Percentiles rank a stretch among this genome's conserved stretches.
These are phyloP conservation scores for Netelia inedita DNA, from an alignment of 2,888 invertebrate species.

Conservation along the genomic window DNA sequence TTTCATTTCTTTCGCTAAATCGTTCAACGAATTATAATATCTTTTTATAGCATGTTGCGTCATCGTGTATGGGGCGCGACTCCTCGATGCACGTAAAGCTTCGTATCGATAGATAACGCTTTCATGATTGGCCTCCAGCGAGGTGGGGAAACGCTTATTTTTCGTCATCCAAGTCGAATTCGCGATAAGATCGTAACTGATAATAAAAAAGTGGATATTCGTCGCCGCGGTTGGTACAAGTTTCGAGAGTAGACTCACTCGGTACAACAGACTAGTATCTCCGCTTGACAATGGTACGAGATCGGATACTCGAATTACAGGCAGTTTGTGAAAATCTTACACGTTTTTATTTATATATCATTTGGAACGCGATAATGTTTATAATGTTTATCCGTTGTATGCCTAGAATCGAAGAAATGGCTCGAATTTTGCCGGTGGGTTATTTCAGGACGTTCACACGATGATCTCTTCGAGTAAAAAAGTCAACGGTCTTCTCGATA, in stretches of 20 bases:
- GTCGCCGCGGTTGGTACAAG: not conserved
- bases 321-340: conserved; percentile 78
- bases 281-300: conserved; percentile 80
- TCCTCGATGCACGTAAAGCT: conserved; percentile 22
- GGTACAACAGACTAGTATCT: conserved; percentile 60
- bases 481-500: conserved; percentile 79
- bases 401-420: conserved; percentile 76
- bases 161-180: conserved; percentile 50
- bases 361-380: conserved; percentile 33
- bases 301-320: conserved; percentile 82
- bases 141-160: conserved; percentile 25
- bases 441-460: conserved; percentile 79
- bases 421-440: conserved; percentile 76
- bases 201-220: conserved; percentile 6
- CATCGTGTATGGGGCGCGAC: conserved; percentile 51
- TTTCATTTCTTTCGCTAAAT: not conserved
- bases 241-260: conserved; percentile 41
- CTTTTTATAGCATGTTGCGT: conserved; percentile 77
- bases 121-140: not conserved
- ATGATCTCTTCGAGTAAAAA: conserved; percentile 79
- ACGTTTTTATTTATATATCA: not conserved
- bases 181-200: conserved; percentile 61
- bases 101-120: conserved; percentile 10
- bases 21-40: not conserved
- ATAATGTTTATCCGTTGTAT: conserved; percentile 34